A percentile compares a stretch with the other conserved stretches of the same genome.
Conservation (phyloP, 2,797 vertebrate genomes). For the Gobio occitaniae region DNA sequence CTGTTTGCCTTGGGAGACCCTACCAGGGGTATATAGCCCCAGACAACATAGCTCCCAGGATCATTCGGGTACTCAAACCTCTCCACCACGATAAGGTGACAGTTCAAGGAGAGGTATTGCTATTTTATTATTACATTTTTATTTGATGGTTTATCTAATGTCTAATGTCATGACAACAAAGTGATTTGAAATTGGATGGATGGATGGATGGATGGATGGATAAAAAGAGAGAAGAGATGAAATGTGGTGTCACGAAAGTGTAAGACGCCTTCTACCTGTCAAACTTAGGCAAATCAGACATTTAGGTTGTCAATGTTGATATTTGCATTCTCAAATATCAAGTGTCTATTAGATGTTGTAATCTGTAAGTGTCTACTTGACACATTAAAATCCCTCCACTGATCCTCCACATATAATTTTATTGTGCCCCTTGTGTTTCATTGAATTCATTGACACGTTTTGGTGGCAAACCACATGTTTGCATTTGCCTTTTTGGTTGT, state of each 20-base stretch:
- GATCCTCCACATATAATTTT: not conserved
- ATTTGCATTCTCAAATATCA: not conserved
- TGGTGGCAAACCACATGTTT: conserved; percentile 25
- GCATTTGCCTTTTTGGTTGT: conserved; percentile 26
- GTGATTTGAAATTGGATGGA: not conserved
- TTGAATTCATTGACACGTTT: not conserved
- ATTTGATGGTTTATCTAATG: not conserved
- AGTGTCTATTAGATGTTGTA: not conserved
- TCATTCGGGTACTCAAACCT: no score
- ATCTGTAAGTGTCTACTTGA: not conserved
- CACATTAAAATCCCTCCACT: not conserved
- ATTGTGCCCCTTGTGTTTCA: not conserved
- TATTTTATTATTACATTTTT: not conserved
- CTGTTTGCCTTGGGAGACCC: no score
- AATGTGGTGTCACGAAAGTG: conserved; percentile 14
- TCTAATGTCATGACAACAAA: not conserved
- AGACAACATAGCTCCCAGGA: no score
- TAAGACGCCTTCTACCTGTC: conserved; percentile 53
- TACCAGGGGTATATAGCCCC: no score
- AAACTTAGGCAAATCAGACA: not conserved
- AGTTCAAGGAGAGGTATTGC: not conserved
- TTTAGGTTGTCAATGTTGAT: not conserved
- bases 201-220: not conserved
- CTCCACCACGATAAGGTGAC: no score
- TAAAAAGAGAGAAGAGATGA: not conserved